phyloP scores from a whole-genome alignment of 2,888 invertebrate genomes.

The Clusia tigrina region DNA sequence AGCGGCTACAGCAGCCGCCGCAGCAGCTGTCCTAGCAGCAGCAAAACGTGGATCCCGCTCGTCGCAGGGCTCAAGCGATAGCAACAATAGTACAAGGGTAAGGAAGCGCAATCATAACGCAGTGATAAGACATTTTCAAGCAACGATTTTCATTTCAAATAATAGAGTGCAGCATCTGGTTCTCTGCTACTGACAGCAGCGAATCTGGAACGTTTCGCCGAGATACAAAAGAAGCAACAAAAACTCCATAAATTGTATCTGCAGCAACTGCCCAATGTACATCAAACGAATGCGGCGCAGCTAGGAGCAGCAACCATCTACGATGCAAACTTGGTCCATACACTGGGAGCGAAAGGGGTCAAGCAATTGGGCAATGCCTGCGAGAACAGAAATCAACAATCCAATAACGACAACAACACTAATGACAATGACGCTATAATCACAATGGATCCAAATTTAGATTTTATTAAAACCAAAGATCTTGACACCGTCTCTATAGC shows the following conservation, averaged over 20 bases:
- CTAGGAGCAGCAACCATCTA: conserved; percentile 39
- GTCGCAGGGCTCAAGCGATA: conserved; percentile 75
- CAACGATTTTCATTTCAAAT: conserved; percentile 12
- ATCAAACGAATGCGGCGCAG: conserved; percentile 31
- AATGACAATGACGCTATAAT: conserved; percentile 51
- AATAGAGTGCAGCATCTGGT: conserved; percentile 82
- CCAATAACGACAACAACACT: conserved; percentile 20
- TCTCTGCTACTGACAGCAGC: conserved; percentile 82
- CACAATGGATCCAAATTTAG: conserved; percentile 60
- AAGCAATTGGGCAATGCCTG: conserved; percentile 13
- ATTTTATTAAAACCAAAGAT: conserved; percentile 65
- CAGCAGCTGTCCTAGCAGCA: conserved; percentile 45
- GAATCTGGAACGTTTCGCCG: conserved; percentile 70
- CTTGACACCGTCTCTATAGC: conserved; percentile 78
- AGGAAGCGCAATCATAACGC: conserved; percentile 49
- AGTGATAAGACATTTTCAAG: neutral
- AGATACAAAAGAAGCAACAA: conserved; percentile 66
- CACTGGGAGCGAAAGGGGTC: conserved; percentile 20
- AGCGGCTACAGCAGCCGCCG: conserved; percentile 47
- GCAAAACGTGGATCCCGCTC: conserved; percentile 68
- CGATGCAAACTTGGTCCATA: conserved; percentile 52
- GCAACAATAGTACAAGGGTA: conserved; percentile 83
- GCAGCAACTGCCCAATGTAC: conserved; percentile 37
- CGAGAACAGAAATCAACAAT: conserved; percentile 14
- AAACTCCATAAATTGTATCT: conserved; percentile 45